Evolutionary conservation across 92 coral and sea anemone genomes (phyloP), one percentile per base, ranked within the genome.

Genomic region (Epizoanthus fatuus): DNA sequence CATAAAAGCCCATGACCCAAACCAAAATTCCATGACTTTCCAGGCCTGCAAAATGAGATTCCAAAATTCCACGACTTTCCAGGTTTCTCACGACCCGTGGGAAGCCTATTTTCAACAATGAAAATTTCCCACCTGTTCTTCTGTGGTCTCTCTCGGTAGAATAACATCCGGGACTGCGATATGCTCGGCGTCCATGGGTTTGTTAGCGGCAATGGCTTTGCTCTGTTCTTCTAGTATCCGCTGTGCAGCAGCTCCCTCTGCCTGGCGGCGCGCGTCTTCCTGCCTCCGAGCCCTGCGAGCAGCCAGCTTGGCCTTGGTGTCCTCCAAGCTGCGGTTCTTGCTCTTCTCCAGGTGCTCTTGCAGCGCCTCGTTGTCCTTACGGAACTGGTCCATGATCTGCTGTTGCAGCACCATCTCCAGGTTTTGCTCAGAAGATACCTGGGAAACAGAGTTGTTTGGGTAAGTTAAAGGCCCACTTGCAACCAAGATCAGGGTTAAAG

Each of bases 251-350:
- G 94, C 78, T 37, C 89, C 97, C 84, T 97, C 99, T 22, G 98
- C 91, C 67, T 91, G 93, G 63, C 97, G 99, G 64, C 99, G 95
- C 49, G 99, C 99, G 75, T 97, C 98, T 38, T 92, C 95, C 70
- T 97, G 98, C 68, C 99, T 93, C 22, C 99, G 96, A 4, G 98
- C 99, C n/a, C 89, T 95, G 59, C 99, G 96, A 22, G 98, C 98
- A 19, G 98, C 99, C 65, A 97, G 79, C 81, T 97, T 97, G 13
- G 95, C 98, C 94, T 97, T 97, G 38, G 97, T 93, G 67, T 95
- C 99, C 63, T 91, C 94, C 62, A 95, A 82, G 64, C 91, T 89
- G 73, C 81, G 81, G 66, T 70, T 92, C 88, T 97, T 97, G 69
- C 91, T 92, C 73, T 93, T 89, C 64, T 94, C 96, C n/a, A 97